Conservation (phyloP, 2,113 vertebrate species). For the Prunella fulvescens region DNA sequence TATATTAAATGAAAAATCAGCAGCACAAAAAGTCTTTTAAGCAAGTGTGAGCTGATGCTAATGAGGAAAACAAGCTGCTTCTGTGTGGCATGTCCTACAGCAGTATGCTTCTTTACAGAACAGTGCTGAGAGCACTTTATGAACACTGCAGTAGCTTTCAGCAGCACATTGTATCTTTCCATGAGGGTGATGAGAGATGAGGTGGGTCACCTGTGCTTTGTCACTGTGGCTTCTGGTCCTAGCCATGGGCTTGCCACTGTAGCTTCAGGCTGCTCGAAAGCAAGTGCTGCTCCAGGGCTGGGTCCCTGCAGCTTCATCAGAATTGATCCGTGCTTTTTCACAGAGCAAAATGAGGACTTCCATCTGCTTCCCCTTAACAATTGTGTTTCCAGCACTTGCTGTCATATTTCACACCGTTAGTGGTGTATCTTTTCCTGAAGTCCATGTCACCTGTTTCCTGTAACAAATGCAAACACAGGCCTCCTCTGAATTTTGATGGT, state of each 20-base stretch:
- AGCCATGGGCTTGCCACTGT: background rate
- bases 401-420: rapidly evolving
- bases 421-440: background rate
- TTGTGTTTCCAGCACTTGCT: background rate
- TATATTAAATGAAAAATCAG: background rate
- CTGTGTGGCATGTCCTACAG: background rate
- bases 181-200: background rate
- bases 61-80: background rate
- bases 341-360: background rate
- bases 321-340: background rate
- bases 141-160: background rate
- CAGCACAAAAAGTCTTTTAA: background rate
- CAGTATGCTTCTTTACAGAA: background rate
- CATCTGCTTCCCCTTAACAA: rapidly evolving
- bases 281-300: background rate
- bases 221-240: background rate
- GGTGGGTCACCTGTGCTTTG: rapidly evolving
- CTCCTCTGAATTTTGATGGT: background rate
- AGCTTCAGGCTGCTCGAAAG: background rate
- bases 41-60: background rate
- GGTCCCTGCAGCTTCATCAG: background rate
- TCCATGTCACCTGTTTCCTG: background rate
- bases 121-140: rapidly evolving
- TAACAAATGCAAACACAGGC: background rate
- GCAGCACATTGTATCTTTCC: background rate